Evolutionary conservation across 2,113 vertebrate species (phyloP).

Genomic region (Emydocephalus ijimae): DNA sequence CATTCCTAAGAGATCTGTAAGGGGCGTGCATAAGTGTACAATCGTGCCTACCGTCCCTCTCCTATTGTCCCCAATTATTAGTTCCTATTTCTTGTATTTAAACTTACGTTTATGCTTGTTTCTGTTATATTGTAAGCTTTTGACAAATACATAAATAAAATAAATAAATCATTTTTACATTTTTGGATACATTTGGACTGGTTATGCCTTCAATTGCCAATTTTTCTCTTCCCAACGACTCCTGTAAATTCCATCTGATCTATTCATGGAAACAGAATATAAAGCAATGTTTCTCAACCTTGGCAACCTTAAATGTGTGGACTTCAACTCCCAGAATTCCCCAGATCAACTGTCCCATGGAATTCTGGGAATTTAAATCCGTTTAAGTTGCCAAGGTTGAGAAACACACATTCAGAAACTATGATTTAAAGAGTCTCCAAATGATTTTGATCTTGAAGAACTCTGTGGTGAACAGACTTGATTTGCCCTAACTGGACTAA

Average conservation of each 20-base stretch:
- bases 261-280: not conserved
- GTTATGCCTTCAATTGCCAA: not conserved
- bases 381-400: not conserved
- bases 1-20: too few relatives aligned
- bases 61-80: too few relatives aligned
- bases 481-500: not conserved
- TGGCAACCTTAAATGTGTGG: not conserved
- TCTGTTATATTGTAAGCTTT: too few relatives aligned
- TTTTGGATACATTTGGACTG: not conserved
- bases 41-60: too few relatives aligned
- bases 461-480: not conserved
- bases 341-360: not conserved
- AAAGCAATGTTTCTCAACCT: not conserved
- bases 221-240: not conserved
- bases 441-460: not conserved
- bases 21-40: too few relatives aligned
- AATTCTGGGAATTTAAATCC: not conserved
- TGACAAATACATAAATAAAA: too few relatives aligned
- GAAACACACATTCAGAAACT: not conserved
- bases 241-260: not conserved
- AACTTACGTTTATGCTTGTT: too few relatives aligned
- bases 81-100: too few relatives aligned
- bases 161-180: too few relatives aligned
- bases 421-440: not conserved
- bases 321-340: not conserved